Evolutionary conservation across 2,888 invertebrate species (phyloP).

Genomic region (Ochropleura leucogaster): DNA sequence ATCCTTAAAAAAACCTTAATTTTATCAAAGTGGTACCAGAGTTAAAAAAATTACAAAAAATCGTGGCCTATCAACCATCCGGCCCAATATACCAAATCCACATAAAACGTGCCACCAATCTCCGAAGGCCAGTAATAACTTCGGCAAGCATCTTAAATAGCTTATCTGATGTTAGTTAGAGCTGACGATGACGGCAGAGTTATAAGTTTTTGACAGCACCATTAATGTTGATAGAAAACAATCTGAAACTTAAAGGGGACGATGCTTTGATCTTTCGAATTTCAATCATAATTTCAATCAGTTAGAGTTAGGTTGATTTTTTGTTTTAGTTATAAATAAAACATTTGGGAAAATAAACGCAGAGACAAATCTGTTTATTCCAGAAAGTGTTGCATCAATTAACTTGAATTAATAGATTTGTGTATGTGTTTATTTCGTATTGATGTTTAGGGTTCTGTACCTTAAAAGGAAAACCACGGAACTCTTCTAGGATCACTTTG

Average conservation of each 20-base stretch:
- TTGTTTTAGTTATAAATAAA: background rate
- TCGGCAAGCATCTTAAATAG: slow-evolving; percentile 30
- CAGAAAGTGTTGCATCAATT: background rate
- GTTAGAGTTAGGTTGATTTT: background rate
- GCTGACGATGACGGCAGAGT: slow-evolving; percentile 37
- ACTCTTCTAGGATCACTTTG: too few relatives aligned
- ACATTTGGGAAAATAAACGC: background rate
- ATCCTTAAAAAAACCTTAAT: background rate
- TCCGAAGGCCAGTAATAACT: slow-evolving; percentile 27
- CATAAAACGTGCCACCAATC: background rate
- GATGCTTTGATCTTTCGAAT: slow-evolving; percentile 54
- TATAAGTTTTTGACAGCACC: slow-evolving; percentile 60
- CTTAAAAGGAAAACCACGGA: too few relatives aligned
- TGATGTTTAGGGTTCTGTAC: too few relatives aligned
- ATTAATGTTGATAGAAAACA: slow-evolving; percentile 65
- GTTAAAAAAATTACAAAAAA: slow-evolving; percentile 11
- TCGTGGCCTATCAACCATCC: slow-evolving; percentile 27
- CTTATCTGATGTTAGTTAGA: slow-evolving; percentile 45
- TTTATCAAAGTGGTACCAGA: too few relatives aligned
- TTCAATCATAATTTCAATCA: slow-evolving; percentile 36
- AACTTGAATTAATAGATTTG: background rate
- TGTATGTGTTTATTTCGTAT: too few relatives aligned
- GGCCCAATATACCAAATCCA: background rate
- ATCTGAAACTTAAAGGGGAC: slow-evolving; percentile 52
- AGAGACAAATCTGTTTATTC: background rate